Conservation (phyloP, 2,113 vertebrate genomes). For the Mormyrus iriodes region DNA sequence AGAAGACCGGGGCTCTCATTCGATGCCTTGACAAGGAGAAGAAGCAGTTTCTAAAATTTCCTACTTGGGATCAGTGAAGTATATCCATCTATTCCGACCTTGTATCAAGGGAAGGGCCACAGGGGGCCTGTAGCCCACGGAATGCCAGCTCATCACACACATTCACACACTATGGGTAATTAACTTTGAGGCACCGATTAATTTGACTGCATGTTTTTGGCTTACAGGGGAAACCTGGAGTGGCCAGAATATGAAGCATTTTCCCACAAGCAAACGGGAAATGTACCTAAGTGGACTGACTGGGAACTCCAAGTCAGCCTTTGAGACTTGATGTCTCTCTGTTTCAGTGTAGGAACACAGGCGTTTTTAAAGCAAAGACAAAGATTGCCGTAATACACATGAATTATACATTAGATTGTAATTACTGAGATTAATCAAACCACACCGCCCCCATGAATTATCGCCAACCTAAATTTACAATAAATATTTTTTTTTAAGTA, state of each 20-base stretch:
- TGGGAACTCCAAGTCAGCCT: too few species aligned
- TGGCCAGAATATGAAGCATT: background rate
- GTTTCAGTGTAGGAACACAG: background rate
- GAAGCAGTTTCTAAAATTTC: background rate
- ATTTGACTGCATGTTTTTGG: background rate
- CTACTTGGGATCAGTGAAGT: background rate
- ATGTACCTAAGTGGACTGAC: too few species aligned
- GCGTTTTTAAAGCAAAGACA: background rate
- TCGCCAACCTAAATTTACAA: background rate
- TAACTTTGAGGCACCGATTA: background rate
- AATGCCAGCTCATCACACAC: background rate
- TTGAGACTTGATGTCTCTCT: too few species aligned
- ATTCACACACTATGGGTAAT: background rate
- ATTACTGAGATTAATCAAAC: background rate
- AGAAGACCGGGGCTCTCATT: background rate
- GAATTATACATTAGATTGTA: background rate
- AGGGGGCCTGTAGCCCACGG: background rate
- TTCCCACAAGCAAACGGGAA: too few species aligned
- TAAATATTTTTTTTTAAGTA: background rate
- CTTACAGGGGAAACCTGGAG: background rate
- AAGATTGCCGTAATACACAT: background rate
- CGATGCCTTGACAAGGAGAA: background rate
- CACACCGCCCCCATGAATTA: background rate
- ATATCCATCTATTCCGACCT: background rate
- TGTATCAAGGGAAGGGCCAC: background rate